Evolutionary conservation across 1,140 invertebrate species (phyloP).

Genomic region (Melanaphis sacchari): DNA sequence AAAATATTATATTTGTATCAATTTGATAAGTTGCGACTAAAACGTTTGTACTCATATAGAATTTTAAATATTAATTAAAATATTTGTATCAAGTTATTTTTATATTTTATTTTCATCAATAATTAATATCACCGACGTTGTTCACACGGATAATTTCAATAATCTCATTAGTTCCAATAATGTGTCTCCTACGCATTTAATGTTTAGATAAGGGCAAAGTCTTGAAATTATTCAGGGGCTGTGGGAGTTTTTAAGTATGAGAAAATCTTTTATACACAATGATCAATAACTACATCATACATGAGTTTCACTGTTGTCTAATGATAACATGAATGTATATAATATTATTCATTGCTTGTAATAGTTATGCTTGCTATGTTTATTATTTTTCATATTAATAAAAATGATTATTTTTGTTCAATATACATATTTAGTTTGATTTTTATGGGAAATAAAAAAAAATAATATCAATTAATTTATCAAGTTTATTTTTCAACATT

Average conservation of each 20-base stretch:
- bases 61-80: neutral
- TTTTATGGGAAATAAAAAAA: slow-evolving; percentile 10
- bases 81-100: neutral
- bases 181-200: neutral
- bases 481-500: neutral
- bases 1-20: neutral
- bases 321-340: neutral
- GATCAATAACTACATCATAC: neutral
- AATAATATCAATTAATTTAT: neutral
- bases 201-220: slow-evolving; percentile 27
- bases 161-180: neutral
- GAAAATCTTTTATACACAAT: neutral
- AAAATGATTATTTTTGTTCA: neutral
- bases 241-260: neutral
- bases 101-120: neutral
- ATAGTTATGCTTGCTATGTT: too few species aligned
- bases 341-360: neutral
- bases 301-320: slow-evolving; percentile 34
- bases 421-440: neutral
- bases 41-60: neutral
- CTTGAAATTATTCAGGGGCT: neutral
- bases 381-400: neutral
- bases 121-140: slow-evolving; percentile 4
- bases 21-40: neutral
- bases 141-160: neutral